Evolutionary conservation across 1,140 invertebrate species (phyloP), one percentile per base, ranked within the genome.

Genomic region (Drosophila baimaii): DNA sequence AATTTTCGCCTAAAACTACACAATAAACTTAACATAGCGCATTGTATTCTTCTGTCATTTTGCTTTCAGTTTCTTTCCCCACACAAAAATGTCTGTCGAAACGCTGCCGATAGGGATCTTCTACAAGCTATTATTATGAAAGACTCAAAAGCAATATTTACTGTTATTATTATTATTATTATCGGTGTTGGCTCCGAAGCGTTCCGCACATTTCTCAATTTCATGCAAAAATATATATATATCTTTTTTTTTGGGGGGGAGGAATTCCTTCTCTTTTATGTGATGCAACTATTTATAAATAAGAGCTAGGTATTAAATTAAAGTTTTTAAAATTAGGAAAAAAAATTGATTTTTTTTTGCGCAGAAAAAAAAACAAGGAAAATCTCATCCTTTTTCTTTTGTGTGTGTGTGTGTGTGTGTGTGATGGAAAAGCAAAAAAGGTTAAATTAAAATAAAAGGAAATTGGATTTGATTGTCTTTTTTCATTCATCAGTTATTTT

Each of bases 1-100:
- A 83, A 83, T 78, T 80, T 72, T 83, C 65, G 64, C 72, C 84
- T 88, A 88, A 88, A 89, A 88, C 84, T 88, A 88, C 77, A 83
- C 84, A 88, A 88, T 83, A 88, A 88, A 89, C 84, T 88, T 88
- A 88, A 88, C 84, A 89, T 88, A 80, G 81, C 79, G 65, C 81
- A 78, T 56, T 77, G 21, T 63, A 65, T 74, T 76, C 75, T 69
- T 76, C 66, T 70, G 29, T 52, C 17, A 31, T 51, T 31, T 51
- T 52, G 2, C 17, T 19, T 19, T 59, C 49, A 61, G 35, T 52
- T 44, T 46, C 12, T 17, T 66, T 49, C 47, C 57, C 68, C 75
- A 57, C 51, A 64, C 63, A 65, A 68, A 64, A 68, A 55, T 77
- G 17, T 33, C 13, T 27, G 19, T 46, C 27, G 5, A 68, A 66